phyloP scores from a whole-genome alignment of 2,113 vertebrate species.

The Madoqua kirkii region DNA sequence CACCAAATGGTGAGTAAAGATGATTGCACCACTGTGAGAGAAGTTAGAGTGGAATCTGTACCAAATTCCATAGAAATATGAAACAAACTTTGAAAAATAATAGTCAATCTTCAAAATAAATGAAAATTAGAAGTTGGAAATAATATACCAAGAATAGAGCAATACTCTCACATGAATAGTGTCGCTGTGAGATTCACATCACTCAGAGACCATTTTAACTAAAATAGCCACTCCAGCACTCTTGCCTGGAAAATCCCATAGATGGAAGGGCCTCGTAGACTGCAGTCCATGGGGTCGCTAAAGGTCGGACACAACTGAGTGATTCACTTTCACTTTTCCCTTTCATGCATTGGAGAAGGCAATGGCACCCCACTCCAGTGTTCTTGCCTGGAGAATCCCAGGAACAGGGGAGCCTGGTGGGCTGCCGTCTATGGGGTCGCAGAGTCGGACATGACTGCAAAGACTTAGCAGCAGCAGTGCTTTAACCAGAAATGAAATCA shows the following conservation, averaged over 20 bases:
- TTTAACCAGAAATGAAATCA: neutral
- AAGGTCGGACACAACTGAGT: accelerated
- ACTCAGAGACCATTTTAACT: neutral
- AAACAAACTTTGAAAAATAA: neutral
- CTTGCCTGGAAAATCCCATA: too few species aligned
- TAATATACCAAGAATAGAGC: neutral
- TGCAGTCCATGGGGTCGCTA: too few species aligned
- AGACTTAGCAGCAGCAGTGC: neutral
- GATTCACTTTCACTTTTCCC: too few species aligned
- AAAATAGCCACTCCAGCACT: neutral
- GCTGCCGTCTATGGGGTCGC: too few species aligned
- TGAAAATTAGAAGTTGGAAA: neutral
- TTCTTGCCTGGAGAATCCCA: too few species aligned
- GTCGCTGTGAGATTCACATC: neutral
- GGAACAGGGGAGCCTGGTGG: too few species aligned
- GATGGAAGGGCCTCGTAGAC: too few species aligned
- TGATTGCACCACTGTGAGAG: neutral
- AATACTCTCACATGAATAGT: neutral
- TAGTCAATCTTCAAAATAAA: neutral
- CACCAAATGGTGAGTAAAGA: neutral
- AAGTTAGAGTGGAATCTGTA: neutral
- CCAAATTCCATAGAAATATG: neutral
- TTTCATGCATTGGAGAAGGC: too few species aligned
- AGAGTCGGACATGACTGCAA: accelerated
- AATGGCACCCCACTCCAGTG: too few species aligned